Conservation (phyloP, 2,888 invertebrate species). For the Caenorhabditis uteleia region DNA sequence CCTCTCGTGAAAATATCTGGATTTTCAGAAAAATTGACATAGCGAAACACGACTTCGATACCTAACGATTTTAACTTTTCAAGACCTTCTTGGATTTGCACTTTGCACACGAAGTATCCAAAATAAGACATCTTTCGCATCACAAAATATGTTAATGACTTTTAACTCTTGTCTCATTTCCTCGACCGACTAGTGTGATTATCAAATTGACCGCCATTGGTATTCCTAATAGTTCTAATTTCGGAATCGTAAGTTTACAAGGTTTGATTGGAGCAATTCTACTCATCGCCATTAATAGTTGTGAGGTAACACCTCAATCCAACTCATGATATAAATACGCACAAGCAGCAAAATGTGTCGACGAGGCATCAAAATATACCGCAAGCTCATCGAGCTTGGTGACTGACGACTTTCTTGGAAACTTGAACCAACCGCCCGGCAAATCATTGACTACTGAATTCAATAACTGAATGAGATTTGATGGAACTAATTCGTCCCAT, state of each 20-base stretch:
- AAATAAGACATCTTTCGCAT: neutral
- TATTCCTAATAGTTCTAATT: conserved; percentile 11
- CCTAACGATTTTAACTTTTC: neutral
- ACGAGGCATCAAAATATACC: conserved; percentile 10
- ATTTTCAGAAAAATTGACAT: conserved; percentile 7
- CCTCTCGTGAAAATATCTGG: conserved; percentile 14
- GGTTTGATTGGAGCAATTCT: conserved; percentile 5
- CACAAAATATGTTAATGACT: conserved; percentile 1
- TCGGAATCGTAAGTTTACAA: conserved; percentile 4
- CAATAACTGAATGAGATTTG: neutral
- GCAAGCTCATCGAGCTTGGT: neutral
- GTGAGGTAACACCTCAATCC: neutral
- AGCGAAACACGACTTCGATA: neutral
- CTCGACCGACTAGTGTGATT: neutral
- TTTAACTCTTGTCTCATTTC: neutral
- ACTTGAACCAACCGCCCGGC: neutral
- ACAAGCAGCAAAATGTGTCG: conserved; percentile 5
- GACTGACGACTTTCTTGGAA: neutral
- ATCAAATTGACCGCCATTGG: neutral
- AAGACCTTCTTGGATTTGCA: neutral
- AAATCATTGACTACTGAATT: too few species aligned
- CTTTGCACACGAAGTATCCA: conserved; percentile 1
- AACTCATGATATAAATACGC: conserved; percentile 5
- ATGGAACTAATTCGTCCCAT: neutral
- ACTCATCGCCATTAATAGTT: conserved; percentile 5